phyloP scores from a whole-genome alignment of 2,113 vertebrate genomes.

The Lonchura striata region DNA sequence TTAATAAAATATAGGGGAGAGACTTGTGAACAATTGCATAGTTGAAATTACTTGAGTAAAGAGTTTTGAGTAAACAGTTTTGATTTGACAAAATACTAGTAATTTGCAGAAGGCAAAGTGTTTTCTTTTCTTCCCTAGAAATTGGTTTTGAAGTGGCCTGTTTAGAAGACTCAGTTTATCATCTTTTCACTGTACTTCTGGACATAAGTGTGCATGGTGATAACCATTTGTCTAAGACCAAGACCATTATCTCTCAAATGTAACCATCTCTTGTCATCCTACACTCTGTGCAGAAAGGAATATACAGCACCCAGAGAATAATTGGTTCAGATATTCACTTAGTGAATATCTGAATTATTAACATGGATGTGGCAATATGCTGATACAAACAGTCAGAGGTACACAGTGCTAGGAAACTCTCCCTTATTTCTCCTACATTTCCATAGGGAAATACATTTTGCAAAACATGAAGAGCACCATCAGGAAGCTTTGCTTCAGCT shows the following conservation, averaged over 20 bases:
- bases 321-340: neutral
- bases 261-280: neutral
- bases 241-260: neutral
- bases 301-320: neutral
- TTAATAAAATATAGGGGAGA: neutral
- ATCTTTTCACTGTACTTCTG: neutral
- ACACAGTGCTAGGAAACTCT: neutral
- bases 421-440: rapidly evolving
- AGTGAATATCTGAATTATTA: neutral
- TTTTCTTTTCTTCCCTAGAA: neutral
- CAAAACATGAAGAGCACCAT: neutral
- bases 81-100: neutral
- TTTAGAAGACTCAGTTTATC: neutral
- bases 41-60: neutral
- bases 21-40: neutral
- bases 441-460: neutral
- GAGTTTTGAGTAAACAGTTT: neutral
- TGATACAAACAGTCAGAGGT: neutral
- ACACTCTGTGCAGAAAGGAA: rapidly evolving
- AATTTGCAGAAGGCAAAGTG: neutral
- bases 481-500: neutral
- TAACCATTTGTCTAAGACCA: neutral
- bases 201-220: neutral
- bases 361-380: neutral
- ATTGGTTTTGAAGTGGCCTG: neutral